Evolutionary conservation across 2,888 invertebrate species (phyloP).

Genomic region (Drosophila diplacantha): DNA sequence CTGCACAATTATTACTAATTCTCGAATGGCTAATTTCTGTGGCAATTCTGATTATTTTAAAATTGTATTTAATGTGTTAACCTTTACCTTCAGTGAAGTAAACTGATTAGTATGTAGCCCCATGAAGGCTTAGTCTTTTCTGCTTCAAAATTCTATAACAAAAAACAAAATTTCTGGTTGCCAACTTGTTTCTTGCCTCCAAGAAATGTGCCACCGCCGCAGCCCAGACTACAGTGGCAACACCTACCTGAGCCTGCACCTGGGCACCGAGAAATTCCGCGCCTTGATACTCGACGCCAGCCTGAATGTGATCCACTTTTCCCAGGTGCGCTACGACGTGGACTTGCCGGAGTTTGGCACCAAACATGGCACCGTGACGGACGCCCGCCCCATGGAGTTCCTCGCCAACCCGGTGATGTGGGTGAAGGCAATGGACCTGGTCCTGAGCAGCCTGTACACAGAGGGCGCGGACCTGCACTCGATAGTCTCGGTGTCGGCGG

Average conservation of each 20-base stretch:
- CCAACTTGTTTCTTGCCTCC: no score
- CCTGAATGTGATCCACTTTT: conserved; percentile 84
- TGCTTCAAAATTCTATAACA: not conserved
- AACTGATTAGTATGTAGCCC: not conserved
- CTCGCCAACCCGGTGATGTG: conserved; percentile 92
- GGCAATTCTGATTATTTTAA: no score
- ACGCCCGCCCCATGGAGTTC: conserved; percentile 64
- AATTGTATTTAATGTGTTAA: no score
- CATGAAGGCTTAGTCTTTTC: not conserved
- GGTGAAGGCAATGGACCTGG: conserved; percentile 95
- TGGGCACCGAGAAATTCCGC: conserved; percentile 83
- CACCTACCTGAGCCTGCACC: conserved; percentile 48
- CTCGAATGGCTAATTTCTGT: no score
- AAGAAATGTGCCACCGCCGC: conserved; percentile 46
- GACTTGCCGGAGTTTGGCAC: conserved; percentile 90
- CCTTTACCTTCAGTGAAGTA: no score
- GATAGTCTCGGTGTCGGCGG: conserved; percentile 82
- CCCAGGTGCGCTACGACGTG: conserved; percentile 89
- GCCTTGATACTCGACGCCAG: conserved; percentile 87
- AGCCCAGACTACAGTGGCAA: conserved; percentile 37
- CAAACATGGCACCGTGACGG: conserved; percentile 78
- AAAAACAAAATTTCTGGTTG: not conserved
- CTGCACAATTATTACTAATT: no score
- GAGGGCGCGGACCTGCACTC: conserved; percentile 88
- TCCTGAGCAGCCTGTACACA: conserved; percentile 87